Conservation (phyloP, 1,140 invertebrate species). For the Pissodes strobi region DNA sequence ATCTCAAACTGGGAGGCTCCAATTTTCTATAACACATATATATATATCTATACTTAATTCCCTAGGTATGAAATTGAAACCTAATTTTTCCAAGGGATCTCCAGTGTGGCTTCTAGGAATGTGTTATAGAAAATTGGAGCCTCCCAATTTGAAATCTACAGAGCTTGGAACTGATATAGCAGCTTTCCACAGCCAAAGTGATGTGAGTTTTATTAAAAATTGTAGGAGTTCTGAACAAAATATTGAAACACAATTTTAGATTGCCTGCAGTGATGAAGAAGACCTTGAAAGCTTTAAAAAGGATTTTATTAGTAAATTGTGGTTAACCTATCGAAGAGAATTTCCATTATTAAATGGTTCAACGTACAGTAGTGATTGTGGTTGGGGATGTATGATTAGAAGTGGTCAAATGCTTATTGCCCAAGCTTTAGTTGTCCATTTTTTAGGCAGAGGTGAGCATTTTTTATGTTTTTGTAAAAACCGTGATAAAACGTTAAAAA, state of each 20-base stretch:
- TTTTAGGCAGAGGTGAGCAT: conserved; percentile 71
- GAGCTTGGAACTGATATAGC: conserved; percentile 60
- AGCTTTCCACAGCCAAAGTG: conserved; percentile 47
- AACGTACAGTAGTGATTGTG: conserved; percentile 79
- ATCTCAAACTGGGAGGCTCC: conserved; percentile 65
- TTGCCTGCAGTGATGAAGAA: conserved; percentile 52
- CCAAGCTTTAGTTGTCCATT: conserved; percentile 76
- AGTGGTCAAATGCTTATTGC: conserved; percentile 88
- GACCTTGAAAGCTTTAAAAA: conserved; percentile 76
- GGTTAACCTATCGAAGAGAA: conserved; percentile 83
- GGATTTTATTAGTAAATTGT: conserved; percentile 77
- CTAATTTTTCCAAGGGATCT: conserved; percentile 83
- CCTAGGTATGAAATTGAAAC: conserved; percentile 68
- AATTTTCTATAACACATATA: conserved; percentile 78
- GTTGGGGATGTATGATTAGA: conserved; percentile 88
- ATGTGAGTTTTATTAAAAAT: conserved; percentile 41
- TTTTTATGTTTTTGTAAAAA: conserved; percentile 15
- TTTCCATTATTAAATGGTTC: conserved; percentile 78
- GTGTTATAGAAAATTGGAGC: conserved; percentile 74
- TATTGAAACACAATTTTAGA: conserved; percentile 37
- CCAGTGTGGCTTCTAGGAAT: conserved; percentile 82
- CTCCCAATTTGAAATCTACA: conserved; percentile 67
- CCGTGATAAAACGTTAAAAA: not conserved
- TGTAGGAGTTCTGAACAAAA: not conserved
- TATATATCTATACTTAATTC: no score